Conservation (phyloP, 2,113 vertebrate species). For the Pomatorhinus ruficollis region DNA sequence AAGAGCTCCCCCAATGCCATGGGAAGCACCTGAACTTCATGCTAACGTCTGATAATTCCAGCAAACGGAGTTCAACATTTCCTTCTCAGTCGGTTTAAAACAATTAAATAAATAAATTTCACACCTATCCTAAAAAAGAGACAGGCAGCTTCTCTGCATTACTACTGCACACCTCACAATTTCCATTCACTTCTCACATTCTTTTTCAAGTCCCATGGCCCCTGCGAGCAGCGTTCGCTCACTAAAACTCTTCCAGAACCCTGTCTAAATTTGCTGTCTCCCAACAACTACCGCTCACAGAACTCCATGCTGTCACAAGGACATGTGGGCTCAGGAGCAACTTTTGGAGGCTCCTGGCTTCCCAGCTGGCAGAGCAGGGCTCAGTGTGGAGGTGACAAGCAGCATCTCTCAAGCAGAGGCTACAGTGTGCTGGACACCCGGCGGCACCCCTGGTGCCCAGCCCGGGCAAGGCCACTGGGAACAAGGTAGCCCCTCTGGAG, state of each 20-base stretch:
- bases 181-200: constrained; percentile 61
- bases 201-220: constrained; percentile 57
- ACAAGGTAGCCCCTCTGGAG: not conserved
- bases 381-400: not conserved
- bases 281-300: not conserved
- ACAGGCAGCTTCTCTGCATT: constrained; percentile 52
- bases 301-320: constrained; percentile 28
- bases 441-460: not conserved
- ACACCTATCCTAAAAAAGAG: constrained; percentile 29
- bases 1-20: not conserved
- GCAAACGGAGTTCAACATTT: constrained; percentile 16
- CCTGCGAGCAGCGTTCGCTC: constrained; percentile 61
- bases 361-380: constrained; percentile 42
- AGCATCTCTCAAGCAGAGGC: not conserved
- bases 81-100: not conserved
- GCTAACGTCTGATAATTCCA: constrained; percentile 33
- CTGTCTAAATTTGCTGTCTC: constrained; percentile 22
- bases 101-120: not conserved
- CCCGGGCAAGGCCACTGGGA: not conserved
- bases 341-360: constrained; percentile 17
- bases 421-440: not conserved
- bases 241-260: constrained; percentile 66
- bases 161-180: constrained; percentile 53
- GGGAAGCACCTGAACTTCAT: not conserved
- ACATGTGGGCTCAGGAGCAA: constrained; percentile 36